These are phyloP conservation scores for Kobus ellipsiprymnus DNA, from an alignment of 2,113 vertebrate genomes.

Conservation along the genomic window DNA sequence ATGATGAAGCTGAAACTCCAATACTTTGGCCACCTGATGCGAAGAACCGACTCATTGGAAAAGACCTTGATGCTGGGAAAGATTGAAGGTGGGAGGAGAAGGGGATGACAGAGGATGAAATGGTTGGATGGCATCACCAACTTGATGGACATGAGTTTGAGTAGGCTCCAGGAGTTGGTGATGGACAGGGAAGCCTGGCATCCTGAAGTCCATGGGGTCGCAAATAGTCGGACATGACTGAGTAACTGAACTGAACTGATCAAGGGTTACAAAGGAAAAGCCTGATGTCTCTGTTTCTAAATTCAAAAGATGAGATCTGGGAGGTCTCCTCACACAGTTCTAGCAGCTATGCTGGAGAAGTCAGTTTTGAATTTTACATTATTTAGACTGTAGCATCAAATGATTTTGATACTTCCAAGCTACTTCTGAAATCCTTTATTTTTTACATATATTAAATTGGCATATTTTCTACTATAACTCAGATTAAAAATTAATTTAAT, in stretches of 20 bases:
- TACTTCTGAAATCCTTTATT: background rate
- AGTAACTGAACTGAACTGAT: background rate
- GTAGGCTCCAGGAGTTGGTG: background rate
- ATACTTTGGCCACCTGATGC: background rate
- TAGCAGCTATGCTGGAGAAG: background rate
- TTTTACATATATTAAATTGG: background rate
- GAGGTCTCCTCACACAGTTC: background rate
- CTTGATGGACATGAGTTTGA: background rate
- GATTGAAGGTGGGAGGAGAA: background rate
- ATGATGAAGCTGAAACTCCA: background rate
- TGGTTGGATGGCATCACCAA: rapidly evolving
- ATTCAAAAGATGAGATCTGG: background rate
- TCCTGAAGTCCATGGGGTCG: background rate
- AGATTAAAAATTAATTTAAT: background rate
- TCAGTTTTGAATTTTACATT: conserved; percentile 8
- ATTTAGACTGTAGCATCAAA: background rate
- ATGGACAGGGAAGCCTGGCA: background rate
- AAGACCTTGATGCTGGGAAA: background rate
- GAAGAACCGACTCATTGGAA: rapidly evolving
- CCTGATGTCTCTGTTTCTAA: background rate
- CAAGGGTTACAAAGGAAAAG: background rate
- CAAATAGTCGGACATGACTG: rapidly evolving
- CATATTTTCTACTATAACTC: background rate
- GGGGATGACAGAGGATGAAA: background rate
- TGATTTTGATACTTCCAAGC: background rate